Evolutionary conservation across 2,888 invertebrate genomes (phyloP), one percentile per base, ranked within the genome.

Genomic region (Xestobium rufovillosum): DNA sequence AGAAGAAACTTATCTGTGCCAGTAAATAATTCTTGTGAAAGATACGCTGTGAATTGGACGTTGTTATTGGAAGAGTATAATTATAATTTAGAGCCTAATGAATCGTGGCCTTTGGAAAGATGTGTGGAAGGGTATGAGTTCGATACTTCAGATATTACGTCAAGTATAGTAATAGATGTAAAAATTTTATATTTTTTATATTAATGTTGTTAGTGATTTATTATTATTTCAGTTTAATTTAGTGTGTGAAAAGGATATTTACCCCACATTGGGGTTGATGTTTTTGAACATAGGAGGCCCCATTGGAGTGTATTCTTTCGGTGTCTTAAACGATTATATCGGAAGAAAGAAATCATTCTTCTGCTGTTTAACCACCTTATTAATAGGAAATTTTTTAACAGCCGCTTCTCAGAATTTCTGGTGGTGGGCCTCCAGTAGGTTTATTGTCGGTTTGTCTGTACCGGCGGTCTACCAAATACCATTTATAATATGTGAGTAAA

Each of bases 391-490:
- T 47, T 68, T 88, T 49, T 67, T 85, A 49, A 88, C 89, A 3
- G 85, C 88, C 2, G 71, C 81, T 34, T 80, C 90, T 15, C 74
- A 75, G 28, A 74, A 80, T 55, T 90, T 85, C 60, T 84, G 84
- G 82, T 75, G 76, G 45, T 92, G 92, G 88, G 79, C 85, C 1
- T 67, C 76, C 2, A 85, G 86, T 52, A 72, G 92, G 44, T 70
- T 81, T 11, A 70, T 89, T 31, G 90, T 91, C n/a, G 94, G 94
- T 2, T 66, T 90, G 3, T 89, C 91, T 0, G 86, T 92, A 53
- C 91, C 92, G 3, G 91, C 91, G 1, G 80, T 92, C 26, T 91
- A 92, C 64, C 90, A 91, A 68, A 91, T 92, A 63, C 92, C 94
- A 1, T 91, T 91, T 60, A 91, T 92, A 41, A 90, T 94, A 56